phyloP scores from a whole-genome alignment of 2,888 invertebrate genomes.

The Drosophila silvestris region DNA sequence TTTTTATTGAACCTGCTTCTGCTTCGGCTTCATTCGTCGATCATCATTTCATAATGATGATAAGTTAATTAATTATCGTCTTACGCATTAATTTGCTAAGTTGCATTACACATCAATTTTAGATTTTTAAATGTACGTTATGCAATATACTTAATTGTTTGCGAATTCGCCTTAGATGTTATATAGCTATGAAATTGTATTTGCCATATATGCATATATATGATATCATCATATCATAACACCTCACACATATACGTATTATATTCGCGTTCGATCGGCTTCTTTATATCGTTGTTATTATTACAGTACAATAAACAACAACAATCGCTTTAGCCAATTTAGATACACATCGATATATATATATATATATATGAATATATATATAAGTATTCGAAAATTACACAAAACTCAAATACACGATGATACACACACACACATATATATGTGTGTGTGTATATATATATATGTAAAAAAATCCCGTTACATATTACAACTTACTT shows the following conservation, averaged over 20 bases:
- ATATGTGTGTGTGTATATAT: background rate
- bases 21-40: slow-evolving; percentile 19
- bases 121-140: slow-evolving; percentile 47
- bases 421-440: slow-evolving; percentile 14
- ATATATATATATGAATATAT: slow-evolving; percentile 9
- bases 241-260: slow-evolving; percentile 28
- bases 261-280: slow-evolving; percentile 33
- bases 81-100: slow-evolving; percentile 63
- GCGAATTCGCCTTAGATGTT: slow-evolving; percentile 53
- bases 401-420: slow-evolving; percentile 27
- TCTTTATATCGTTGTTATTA: slow-evolving; percentile 13
- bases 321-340: slow-evolving; percentile 49
- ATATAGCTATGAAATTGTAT: slow-evolving; percentile 46
- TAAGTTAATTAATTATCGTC: slow-evolving; percentile 30
- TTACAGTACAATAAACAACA: slow-evolving; percentile 40
- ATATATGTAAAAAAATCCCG: slow-evolving; percentile 31
- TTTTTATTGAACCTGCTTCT: slow-evolving; percentile 52
- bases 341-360: slow-evolving; percentile 27
- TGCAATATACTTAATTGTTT: slow-evolving; percentile 54
- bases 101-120: slow-evolving; percentile 75
- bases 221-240: slow-evolving; percentile 20
- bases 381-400: slow-evolving; percentile 8
- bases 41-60: slow-evolving; percentile 22
- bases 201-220: slow-evolving; percentile 27
- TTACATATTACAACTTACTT: slow-evolving; percentile 61